Conservation (phyloP, 2,113 vertebrate species). For the Cyprinodon tularosa region DNA sequence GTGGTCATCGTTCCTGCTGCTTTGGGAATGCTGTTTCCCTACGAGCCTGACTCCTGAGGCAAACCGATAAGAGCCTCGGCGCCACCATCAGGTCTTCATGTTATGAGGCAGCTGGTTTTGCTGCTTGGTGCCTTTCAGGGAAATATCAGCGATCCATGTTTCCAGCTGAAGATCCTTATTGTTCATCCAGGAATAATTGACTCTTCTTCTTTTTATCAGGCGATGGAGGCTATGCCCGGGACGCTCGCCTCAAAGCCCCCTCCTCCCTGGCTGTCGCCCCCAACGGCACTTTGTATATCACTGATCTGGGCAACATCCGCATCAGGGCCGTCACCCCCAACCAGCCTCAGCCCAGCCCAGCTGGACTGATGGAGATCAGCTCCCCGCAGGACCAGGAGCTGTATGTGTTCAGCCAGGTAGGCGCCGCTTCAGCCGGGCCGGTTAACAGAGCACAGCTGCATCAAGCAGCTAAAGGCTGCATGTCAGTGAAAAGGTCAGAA, state of each 20-base stretch:
- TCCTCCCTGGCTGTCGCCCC: conserved; percentile 92
- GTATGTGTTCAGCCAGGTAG: conserved; percentile 89
- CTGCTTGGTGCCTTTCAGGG: conserved; percentile 5
- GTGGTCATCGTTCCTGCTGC: conserved; percentile 50
- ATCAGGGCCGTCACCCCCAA: conserved; percentile 91
- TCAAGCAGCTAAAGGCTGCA: background rate
- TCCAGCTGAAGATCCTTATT: conserved; percentile 2
- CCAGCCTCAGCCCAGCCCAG: conserved; percentile 84
- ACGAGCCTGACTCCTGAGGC: conserved; percentile 53
- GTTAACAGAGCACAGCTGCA: background rate
- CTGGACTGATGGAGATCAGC: conserved; percentile 89
- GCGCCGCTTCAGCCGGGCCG: background rate
- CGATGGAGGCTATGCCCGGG: conserved; percentile 94
- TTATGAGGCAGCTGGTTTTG: conserved; percentile 31
- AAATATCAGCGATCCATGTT: conserved; percentile 18
- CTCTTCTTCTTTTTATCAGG: conserved; percentile 74
- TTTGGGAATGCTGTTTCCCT: conserved; percentile 37
- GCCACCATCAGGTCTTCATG: conserved; percentile 31
- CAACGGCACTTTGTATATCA: conserved; percentile 91
- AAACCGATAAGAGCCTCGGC: conserved; percentile 58
- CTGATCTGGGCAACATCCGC: conserved; percentile 94
- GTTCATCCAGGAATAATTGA: conserved; percentile 14
- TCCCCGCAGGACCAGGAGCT: conserved; percentile 94
- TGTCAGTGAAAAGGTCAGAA: background rate
- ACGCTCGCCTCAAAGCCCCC: conserved; percentile 93